These are phyloP conservation scores for Acanthisitta chloris DNA, from an alignment of 2,113 vertebrate genomes.

Conservation along the genomic window DNA sequence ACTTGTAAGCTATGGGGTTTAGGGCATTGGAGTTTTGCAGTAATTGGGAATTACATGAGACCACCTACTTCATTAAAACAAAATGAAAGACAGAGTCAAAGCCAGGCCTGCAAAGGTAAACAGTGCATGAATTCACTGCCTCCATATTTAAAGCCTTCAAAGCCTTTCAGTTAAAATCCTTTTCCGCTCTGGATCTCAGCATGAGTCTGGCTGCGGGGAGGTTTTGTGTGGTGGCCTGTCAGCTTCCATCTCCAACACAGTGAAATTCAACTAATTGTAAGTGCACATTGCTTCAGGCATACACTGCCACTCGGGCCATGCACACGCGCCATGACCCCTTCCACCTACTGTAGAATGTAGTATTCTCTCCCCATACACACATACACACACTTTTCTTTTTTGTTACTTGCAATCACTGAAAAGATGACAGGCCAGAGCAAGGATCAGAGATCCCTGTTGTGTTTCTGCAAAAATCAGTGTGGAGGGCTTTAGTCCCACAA, in stretches of 20 bases:
- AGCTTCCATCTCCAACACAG: constrained; percentile 70
- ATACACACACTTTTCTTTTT: not conserved
- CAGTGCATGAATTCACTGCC: constrained; percentile 61
- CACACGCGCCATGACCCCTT: not conserved
- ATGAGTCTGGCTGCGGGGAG: constrained; percentile 64
- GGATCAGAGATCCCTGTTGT: not conserved
- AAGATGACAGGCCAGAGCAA: not conserved
- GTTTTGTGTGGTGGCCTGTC: constrained; percentile 69
- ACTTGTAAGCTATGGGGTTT: not conserved
- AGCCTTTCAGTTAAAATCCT: constrained; percentile 64
- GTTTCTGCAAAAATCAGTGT: not conserved
- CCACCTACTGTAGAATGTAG: not conserved
- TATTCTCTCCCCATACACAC: not conserved
- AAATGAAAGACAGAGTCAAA: constrained; percentile 57
- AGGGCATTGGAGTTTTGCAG: not conserved
- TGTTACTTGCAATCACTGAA: not conserved
- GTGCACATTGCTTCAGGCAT: constrained; percentile 34
- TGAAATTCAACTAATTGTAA: constrained; percentile 71
- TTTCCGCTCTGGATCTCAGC: constrained; percentile 64
- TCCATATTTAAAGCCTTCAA: constrained; percentile 46
- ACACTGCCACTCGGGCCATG: not conserved
- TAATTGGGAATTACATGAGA: constrained; percentile 22
- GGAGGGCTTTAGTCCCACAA: not conserved
- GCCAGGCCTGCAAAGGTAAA: constrained; percentile 38
- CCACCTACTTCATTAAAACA: constrained; percentile 57